These are phyloP conservation scores for Drosophila ercepeae DNA, from an alignment of 1,140 invertebrate species.

Conservation along the genomic window DNA sequence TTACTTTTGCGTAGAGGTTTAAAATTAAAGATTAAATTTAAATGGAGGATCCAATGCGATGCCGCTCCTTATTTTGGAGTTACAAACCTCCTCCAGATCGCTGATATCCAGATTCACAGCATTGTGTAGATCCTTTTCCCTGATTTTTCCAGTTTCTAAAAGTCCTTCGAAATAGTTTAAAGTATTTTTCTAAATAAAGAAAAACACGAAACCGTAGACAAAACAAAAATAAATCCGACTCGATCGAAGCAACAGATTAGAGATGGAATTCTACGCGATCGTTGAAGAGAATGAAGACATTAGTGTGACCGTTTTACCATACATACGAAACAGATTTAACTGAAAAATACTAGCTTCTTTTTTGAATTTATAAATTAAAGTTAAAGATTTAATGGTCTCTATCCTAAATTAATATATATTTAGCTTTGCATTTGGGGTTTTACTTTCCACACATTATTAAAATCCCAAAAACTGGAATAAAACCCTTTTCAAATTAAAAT, in stretches of 20 bases:
- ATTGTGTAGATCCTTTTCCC: slow-evolving; percentile 19
- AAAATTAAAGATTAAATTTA: slow-evolving; percentile 11
- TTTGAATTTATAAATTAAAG: too few species aligned
- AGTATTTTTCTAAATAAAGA: slow-evolving; percentile 34
- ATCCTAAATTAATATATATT: too few species aligned
- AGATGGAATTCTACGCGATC: background rate
- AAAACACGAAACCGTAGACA: slow-evolving; percentile 36
- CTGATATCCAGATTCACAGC: slow-evolving; percentile 5
- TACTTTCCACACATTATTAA: too few species aligned
- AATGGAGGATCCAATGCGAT: slow-evolving; percentile 14
- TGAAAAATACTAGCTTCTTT: background rate
- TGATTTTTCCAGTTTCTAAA: background rate
- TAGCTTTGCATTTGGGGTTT: too few species aligned
- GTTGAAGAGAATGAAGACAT: background rate
- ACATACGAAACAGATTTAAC: background rate
- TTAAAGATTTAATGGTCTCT: too few species aligned
- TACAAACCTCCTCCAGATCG: background rate
- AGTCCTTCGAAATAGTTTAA: background rate
- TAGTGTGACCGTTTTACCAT: background rate
- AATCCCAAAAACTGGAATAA: too few species aligned
- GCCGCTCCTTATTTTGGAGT: slow-evolving; percentile 27
- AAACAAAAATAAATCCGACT: slow-evolving; percentile 55
- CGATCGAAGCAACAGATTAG: background rate
- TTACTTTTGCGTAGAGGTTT: slow-evolving; percentile 27
- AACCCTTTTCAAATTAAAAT: too few species aligned